Base-by-base conservation (phyloP, 2,797 vertebrate genomes). In the Takifugu ocellatus region DNA sequence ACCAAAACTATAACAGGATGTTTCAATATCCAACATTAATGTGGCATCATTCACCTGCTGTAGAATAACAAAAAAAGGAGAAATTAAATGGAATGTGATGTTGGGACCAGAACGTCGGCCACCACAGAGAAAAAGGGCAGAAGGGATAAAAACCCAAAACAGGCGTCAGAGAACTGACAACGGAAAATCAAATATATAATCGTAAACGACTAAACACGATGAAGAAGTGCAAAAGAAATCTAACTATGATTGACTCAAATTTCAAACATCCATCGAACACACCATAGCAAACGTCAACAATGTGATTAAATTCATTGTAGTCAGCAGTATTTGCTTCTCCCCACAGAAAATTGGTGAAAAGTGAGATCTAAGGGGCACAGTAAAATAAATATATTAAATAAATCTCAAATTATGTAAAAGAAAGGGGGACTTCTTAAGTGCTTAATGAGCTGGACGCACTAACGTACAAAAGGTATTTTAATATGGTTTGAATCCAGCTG, bases 251-350 rank as follows among this genome's bases (percentile, higher is more conserved):
- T 51, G 36, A 75, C 36, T 46, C 16, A 46, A 51, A 61, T 58
- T 56, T 49, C 36, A 60, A 44, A 72, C 33, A 59, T 72, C 44
- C 59, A 58, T 46, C 62, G 4, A 59, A 65, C 54, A 46, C 52
- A 59, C 63, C n/a, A 58, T 47, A 56, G 52, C 44, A 49, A 55
- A 63, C 49, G 59, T 62, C 57, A 36, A 31, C 25, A 60, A 51
- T 63, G 56, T 49, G 46, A 66, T 75, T 47, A 58, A 31, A 67
- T 74, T 62, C 63, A 82, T 56, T 80, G 66, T 61, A 71, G 77
- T 74, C 68, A 70, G 59, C 67, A 59, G 61, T 27, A 54, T 53
- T 59, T 59, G 43, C 51, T 48, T 65, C 43, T 61, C 50, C 58
- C 42, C 21, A 17, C 39, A 51, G 25, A 49, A 47, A 52, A 47